Conservation (phyloP, 23 tunicate genomes). For the Phallusia fumigata region DNA sequence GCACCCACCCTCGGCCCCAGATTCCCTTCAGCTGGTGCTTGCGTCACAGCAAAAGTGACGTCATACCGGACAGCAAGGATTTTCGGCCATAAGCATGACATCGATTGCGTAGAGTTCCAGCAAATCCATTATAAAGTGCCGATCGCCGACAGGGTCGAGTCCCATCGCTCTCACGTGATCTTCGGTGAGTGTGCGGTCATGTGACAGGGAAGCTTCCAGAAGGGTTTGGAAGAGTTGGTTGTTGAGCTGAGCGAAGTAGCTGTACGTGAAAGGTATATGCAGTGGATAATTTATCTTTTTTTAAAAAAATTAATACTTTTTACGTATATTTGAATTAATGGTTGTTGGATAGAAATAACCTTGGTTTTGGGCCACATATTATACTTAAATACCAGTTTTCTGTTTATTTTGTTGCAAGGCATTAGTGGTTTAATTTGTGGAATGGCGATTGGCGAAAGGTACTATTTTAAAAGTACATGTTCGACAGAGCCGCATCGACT, state of each 20-base stretch:
- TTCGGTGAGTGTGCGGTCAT: constrained; percentile 53
- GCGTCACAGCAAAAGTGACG: neutral
- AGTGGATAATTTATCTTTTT: too few relatives aligned
- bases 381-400: too few relatives aligned
- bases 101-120: constrained; percentile 75
- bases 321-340: too few relatives aligned
- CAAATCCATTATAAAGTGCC: constrained; percentile 61
- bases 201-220: constrained; percentile 49
- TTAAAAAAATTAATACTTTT: too few relatives aligned
- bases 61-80: constrained; percentile 79
- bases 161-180: constrained; percentile 87
- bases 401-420: too few relatives aligned
- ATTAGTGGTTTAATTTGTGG: too few relatives aligned
- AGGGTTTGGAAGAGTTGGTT: constrained; percentile 66
- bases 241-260: constrained; percentile 67
- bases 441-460: too few relatives aligned
- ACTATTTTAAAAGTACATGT: too few relatives aligned
- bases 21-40: neutral
- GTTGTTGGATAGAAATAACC: too few relatives aligned
- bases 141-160: constrained; percentile 65
- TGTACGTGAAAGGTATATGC: neutral
- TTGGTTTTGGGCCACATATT: too few relatives aligned
- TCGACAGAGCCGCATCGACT: too few relatives aligned
- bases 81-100: constrained; percentile 61
- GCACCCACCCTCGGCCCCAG: too few relatives aligned